A percentile compares a stretch with the other conserved stretches of the same genome.
phyloP scores from a whole-genome alignment of 2,888 invertebrate genomes.

The Sphaerophoria rueppellii region DNA sequence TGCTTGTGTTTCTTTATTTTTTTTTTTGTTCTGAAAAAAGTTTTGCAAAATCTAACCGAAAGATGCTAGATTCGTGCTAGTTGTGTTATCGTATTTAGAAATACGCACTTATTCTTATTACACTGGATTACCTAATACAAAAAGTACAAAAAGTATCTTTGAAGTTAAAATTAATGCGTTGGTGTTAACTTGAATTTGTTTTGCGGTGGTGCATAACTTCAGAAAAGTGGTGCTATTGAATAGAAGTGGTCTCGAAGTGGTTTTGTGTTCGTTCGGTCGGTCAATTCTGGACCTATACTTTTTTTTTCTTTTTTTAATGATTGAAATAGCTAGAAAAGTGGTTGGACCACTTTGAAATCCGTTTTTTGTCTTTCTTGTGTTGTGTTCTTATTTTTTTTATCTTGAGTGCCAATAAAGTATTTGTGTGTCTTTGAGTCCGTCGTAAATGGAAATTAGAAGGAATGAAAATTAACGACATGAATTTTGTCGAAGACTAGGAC shows the following conservation, averaged over 20 bases:
- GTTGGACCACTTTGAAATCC: conserved; percentile 64
- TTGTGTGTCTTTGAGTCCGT: conserved; percentile 39
- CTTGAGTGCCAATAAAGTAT: conserved; percentile 44
- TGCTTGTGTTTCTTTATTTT: background rate
- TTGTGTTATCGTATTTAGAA: background rate
- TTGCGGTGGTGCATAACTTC: conserved; percentile 1
- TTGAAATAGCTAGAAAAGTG: conserved; percentile 69
- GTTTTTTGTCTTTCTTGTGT: conserved; percentile 41
- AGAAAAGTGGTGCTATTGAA: conserved; percentile 45
- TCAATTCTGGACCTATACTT: conserved; percentile 43
- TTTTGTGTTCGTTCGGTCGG: conserved; percentile 30
- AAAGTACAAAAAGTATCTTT: conserved; percentile 47
- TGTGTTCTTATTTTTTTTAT: conserved; percentile 8
- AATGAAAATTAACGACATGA: conserved; percentile 30
- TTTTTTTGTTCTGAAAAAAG: background rate
- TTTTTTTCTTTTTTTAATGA: conserved; percentile 28
- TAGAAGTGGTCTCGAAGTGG: conserved; percentile 26
- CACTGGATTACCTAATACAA: background rate
- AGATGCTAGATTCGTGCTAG: conserved; percentile 5
- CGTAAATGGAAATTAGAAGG: conserved; percentile 69
- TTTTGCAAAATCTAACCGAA: background rate
- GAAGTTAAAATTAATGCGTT: conserved; percentile 55
- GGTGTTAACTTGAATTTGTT: conserved; percentile 53
- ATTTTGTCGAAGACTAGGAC: conserved; percentile 43
- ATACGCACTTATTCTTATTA: conserved; percentile 25